These are phyloP conservation scores for Okapia johnstoni DNA, from an alignment of 2,113 vertebrate species.

Conservation along the genomic window DNA sequence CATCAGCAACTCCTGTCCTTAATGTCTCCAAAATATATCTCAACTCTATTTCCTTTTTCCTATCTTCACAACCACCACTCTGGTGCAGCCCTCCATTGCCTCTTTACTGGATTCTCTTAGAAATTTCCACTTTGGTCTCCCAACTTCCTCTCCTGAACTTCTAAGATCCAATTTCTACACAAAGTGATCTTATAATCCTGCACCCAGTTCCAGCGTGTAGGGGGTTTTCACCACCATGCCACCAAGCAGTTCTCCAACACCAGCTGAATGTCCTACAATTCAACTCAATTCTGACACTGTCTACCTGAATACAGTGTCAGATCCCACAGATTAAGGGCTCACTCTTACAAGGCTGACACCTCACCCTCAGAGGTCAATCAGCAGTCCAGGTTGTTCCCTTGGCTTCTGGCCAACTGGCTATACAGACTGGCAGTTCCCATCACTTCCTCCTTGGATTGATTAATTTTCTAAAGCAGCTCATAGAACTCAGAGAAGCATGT, in stretches of 20 bases:
- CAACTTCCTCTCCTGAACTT: not conserved
- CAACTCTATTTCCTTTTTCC: not conserved
- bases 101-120: not conserved
- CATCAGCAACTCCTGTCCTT: not conserved
- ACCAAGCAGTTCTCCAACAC: not conserved
- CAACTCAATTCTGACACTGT: not conserved
- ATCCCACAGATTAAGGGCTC: not conserved
- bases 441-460: not conserved
- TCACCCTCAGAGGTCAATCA: not conserved
- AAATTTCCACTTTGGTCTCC: not conserved
- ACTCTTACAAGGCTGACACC: not conserved
- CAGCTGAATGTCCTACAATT: not conserved
- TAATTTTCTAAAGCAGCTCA: not conserved
- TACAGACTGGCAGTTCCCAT: not conserved
- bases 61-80: rapidly evolving
- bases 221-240: not conserved
- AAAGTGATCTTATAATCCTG: not conserved
- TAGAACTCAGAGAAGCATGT: not conserved
- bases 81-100: not conserved
- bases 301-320: not conserved
- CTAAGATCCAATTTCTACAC: not conserved
- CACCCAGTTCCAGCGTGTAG: not conserved
- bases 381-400: not conserved
- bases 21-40: not conserved
- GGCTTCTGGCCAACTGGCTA: not conserved